Conservation (phyloP, 2,888 invertebrate genomes). For the Stomorhina lunata region DNA sequence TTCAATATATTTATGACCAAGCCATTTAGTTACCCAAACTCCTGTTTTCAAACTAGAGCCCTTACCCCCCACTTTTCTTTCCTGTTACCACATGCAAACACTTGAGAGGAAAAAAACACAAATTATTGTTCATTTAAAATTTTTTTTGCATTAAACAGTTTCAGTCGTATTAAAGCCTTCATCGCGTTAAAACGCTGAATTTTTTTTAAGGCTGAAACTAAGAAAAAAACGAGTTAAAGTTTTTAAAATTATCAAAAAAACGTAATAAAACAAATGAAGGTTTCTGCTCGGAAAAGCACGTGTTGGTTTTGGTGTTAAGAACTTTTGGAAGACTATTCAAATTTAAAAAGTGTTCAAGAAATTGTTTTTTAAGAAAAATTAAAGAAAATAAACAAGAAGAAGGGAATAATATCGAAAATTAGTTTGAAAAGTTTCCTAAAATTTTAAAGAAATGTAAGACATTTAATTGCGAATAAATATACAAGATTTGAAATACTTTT, state of each 20-base stretch:
- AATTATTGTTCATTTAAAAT: constrained; percentile 49
- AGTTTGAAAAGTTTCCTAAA: not conserved
- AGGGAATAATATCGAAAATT: no score
- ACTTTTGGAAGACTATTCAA: no score
- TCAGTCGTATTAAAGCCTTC: constrained; percentile 60
- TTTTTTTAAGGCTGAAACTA: constrained; percentile 13
- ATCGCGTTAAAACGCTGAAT: constrained; percentile 56
- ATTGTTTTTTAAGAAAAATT: no score
- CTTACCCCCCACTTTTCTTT: not conserved
- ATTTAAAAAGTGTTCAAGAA: no score
- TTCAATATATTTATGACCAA: constrained; percentile 40
- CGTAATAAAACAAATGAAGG: constrained; percentile 26
- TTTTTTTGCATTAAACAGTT: constrained; percentile 29
- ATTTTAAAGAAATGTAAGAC: constrained; percentile 12
- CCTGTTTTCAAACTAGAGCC: not conserved
- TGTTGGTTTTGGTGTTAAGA: no score
- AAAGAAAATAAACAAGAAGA: no score
- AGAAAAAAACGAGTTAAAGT: constrained; percentile 3
- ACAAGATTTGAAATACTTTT: constrained; percentile 9
- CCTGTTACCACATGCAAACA: not conserved
- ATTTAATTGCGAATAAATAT: not conserved
- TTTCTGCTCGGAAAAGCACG: no score
- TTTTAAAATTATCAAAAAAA: constrained; percentile 7
- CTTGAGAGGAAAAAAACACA: no score
- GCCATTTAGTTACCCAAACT: not conserved